Base-by-base conservation (phyloP, 2,888 invertebrate species). In the Cataglyphis livida region DNA sequence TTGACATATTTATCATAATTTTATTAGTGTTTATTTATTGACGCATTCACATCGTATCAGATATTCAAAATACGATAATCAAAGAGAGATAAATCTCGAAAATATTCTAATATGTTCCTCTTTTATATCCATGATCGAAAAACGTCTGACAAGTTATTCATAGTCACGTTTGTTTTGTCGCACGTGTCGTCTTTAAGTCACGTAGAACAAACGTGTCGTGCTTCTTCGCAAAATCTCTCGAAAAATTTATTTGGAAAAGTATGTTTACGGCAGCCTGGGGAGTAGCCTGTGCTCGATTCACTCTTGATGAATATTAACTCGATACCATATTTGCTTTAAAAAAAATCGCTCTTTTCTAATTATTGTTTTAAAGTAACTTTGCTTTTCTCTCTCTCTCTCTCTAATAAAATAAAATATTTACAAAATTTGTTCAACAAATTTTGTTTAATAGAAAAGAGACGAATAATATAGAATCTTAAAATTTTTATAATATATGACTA, bases 151-250 rank as follows among this genome's bases (percentile, higher is more conserved):
- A 84, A 85, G 81, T 48, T 48, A 48, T 88, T 86, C 79, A 76
- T 66, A 35, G 64, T 81, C 71, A 51, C 78, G 71, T 81, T 83
- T 74, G 79, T 84, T 87, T 85, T 59, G 21, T 74, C 79, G 66
- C 68, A n/a, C 12, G 54, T 44, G 25, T 74, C 21, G 54, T 21
- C 1, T 28, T 71, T 48, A 44, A 61, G 54, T 35, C 76, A 57
- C 57, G 57, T 70, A 81, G 35, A n/a, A n/a, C 61, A 32, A 32
- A 61, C 62, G 62, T 62, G 62, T 35, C 61, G 9, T 62, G 62
- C 10, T 51, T 59, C 71, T 57, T 71, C 51, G 54, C 54, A 18
- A 38, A 59, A 38, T 57, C 18, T 66, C 21, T 48, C 57, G 71
- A 38, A 73, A 73, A 41, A 35, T 73, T 38, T 25, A 59, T 62